Evolutionary conservation across 2,113 vertebrate genomes (phyloP).

Genomic region (Pelodiscus sinensis): DNA sequence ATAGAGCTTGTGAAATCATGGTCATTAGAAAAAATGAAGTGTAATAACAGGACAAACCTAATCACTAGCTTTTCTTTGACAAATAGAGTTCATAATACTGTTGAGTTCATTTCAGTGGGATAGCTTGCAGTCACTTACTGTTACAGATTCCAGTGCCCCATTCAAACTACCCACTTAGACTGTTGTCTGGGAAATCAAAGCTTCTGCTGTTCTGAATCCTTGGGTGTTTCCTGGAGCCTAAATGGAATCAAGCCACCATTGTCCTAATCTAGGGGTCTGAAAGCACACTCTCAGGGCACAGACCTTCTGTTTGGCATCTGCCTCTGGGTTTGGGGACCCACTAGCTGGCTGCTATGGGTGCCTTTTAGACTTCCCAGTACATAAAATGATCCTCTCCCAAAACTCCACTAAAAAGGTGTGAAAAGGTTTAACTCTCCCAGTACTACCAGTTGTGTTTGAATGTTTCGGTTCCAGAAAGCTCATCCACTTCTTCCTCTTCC

Average conservation of each 20-base stretch:
- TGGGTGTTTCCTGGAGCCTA: neutral
- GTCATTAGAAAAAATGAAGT: neutral
- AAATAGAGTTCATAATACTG: neutral
- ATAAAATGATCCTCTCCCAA: too few relatives aligned
- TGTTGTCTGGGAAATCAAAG: too few relatives aligned
- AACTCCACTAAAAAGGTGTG: too few relatives aligned
- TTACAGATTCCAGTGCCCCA: too few relatives aligned
- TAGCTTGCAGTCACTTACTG: neutral
- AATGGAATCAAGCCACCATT: neutral
- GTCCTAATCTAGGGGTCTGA: neutral
- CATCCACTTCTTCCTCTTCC: neutral
- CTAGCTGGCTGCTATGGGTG: too few relatives aligned
- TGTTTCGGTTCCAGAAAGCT: neutral
- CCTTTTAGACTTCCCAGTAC: too few relatives aligned
- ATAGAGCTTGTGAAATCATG: conserved; percentile 8
- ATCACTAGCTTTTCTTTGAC: neutral
- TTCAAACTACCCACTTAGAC: too few relatives aligned
- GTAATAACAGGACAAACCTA: neutral
- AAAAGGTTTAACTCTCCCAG: too few relatives aligned
- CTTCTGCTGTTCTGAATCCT: neutral
- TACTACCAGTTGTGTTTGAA: neutral
- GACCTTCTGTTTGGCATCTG: too few relatives aligned
- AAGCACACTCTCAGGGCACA: too few relatives aligned
- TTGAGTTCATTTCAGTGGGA: neutral
- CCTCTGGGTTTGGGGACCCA: too few relatives aligned